phyloP scores from a whole-genome alignment of 2,113 vertebrate genomes.

The Pogonocichla stellata region DNA sequence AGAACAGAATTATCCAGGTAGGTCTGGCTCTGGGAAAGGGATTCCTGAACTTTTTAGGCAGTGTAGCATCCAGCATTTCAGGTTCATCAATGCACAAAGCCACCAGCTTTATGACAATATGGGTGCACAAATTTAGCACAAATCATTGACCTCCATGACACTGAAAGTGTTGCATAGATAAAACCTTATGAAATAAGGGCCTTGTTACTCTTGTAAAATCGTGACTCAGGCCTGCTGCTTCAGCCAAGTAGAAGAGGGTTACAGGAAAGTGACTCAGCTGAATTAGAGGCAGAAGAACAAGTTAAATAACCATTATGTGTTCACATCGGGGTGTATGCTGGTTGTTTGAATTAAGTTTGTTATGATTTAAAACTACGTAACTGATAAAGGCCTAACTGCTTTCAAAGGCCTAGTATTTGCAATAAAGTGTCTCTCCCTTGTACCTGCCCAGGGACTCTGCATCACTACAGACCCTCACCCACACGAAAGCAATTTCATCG shows the following conservation, averaged over 20 bases:
- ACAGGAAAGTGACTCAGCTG: not conserved
- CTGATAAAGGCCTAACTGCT: not conserved
- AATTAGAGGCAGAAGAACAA: not conserved
- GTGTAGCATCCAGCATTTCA: not conserved
- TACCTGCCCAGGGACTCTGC: not conserved
- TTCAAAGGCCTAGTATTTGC: not conserved
- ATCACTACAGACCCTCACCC: not conserved
- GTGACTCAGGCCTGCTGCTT: not conserved
- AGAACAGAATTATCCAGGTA: not conserved
- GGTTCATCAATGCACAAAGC: not conserved
- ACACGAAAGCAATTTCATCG: not conserved
- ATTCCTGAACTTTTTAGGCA: not conserved
- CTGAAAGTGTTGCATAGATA: not conserved
- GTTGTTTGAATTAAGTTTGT: not conserved
- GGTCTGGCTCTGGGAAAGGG: not conserved
- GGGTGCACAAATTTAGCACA: not conserved
- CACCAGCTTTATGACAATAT: not conserved
- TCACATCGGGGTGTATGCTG: not conserved
- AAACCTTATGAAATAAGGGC: not conserved
- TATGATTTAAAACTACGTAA: not conserved
- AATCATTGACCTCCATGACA: not conserved
- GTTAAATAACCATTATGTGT: not conserved
- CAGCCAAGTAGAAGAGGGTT: not conserved
- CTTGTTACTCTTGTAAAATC: not conserved
- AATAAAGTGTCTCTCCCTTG: not conserved